Conservation (phyloP, 2,797 vertebrate genomes). For the Buceros bicornis region DNA sequence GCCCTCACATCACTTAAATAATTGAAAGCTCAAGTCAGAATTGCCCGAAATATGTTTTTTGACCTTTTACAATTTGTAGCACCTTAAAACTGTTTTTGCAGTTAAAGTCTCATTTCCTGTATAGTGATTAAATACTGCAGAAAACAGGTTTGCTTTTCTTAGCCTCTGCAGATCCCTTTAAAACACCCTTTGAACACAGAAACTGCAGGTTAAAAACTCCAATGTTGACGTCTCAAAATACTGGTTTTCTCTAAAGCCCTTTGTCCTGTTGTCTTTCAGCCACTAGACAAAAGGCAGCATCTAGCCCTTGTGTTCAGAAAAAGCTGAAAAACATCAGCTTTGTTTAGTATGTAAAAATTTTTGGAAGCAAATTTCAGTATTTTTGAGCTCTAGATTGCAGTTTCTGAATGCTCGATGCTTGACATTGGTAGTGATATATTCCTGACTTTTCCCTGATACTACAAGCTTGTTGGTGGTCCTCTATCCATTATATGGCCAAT, state of each 20-base stretch:
- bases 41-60: slow-evolving; percentile 27
- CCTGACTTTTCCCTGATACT: not conserved
- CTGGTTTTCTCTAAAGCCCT: not conserved
- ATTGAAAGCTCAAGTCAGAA: slow-evolving; percentile 26
- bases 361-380: not conserved
- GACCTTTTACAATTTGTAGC: slow-evolving; percentile 47
- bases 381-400: not conserved
- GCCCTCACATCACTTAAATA: slow-evolving; percentile 8
- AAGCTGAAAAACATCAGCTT: not conserved
- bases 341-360: not conserved
- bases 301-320: not conserved
- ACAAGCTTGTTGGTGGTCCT: not conserved
- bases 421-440: not conserved
- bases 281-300: not conserved
- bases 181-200: not conserved
- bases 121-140: slow-evolving; percentile 4
- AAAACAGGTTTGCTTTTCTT: slow-evolving; percentile 40
- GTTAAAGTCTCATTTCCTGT: slow-evolving; percentile 40
- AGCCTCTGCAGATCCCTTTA: slow-evolving; percentile 26
- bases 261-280: not conserved
- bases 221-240: not conserved
- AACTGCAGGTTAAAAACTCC: not conserved
- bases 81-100: slow-evolving; percentile 7
- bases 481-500: not conserved
- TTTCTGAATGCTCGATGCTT: not conserved